Base-by-base conservation (phyloP, 2,797 vertebrate species). In the Florisuga fusca region DNA sequence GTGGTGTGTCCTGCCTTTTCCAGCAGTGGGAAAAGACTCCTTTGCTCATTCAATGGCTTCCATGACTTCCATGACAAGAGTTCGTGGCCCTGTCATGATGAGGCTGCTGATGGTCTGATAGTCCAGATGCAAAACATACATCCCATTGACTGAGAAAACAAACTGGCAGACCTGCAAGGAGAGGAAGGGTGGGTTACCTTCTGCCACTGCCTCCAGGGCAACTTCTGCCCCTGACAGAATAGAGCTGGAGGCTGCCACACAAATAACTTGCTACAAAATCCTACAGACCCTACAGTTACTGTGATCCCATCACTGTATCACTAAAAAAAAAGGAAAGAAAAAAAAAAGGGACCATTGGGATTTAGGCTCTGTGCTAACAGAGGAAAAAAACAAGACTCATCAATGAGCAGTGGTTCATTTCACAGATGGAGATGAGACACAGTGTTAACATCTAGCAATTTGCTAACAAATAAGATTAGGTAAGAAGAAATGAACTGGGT, bases 21-120 rank as follows among this genome's bases (percentile, higher is more conserved):
- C 10, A 20, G 2, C 6, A 36, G 68, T 0, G 41, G 36, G n/a
- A 53, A 11, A n/a, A 73, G 48, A 2, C 3, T 46, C 58, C 57
- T 41, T 15, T 43, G 5, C 74, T 98, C 96, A 96, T 46, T 98
- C 97, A 20, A 98, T 58, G 43, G 97, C 98, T 94, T 99, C 98
- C 98, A 99, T 97, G 43, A 99, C 97, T 94, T 99, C 99, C 91
- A 99, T 94, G 67, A 98, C 98, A 8, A 98, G 97, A 14, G 97
- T 98, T 26, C 97, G 97, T 33, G 98, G 98, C 80, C 99, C 98
- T 4, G 98, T 99, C 98, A 99, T 98, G 95, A 99, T 98, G 73
- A 99, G 97, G 93, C 97, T 98, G 94, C 97, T 98, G 93, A 99
- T 98, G 11, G 97, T 98, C 67, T 95, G 98, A 90, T 99, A 98